Conservation (phyloP, 2,888 invertebrate species). For the Tethea ocularis region DNA sequence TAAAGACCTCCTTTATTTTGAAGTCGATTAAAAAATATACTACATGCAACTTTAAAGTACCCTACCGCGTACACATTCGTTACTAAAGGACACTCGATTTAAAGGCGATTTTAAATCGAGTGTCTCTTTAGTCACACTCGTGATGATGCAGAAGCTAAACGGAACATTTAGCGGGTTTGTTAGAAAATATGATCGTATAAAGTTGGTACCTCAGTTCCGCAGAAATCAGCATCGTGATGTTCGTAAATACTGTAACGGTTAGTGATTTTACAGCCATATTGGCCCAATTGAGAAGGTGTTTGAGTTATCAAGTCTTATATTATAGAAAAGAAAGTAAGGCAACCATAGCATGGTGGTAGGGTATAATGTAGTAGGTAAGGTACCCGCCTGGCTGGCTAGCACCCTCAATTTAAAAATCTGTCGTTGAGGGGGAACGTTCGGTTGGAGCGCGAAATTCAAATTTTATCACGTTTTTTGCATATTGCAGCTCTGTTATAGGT, state of each 20-base stretch:
- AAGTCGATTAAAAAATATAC: too few relatives aligned
- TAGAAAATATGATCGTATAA: background rate
- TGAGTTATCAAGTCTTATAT: background rate
- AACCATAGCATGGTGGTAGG: too few relatives aligned
- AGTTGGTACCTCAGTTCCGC: background rate
- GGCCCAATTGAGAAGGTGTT: background rate
- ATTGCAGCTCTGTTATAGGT: too few relatives aligned
- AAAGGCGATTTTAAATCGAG: background rate
- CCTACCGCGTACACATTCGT: background rate
- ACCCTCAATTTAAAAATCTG: too few relatives aligned
- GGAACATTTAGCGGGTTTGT: background rate
- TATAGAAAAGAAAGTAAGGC: too few relatives aligned
- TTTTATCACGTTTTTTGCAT: too few relatives aligned
- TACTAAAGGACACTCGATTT: background rate
- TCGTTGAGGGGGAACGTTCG: too few relatives aligned
- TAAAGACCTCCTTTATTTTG: too few relatives aligned
- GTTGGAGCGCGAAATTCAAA: too few relatives aligned
- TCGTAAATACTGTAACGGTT: background rate
- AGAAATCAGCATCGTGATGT: background rate
- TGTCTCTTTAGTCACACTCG: background rate
- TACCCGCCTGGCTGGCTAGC: too few relatives aligned
- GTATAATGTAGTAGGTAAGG: too few relatives aligned
- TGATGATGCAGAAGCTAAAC: background rate
- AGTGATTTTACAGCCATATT: background rate
- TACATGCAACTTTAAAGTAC: too few relatives aligned